Base-by-base conservation (phyloP, 2,113 vertebrate genomes). In the Zeus faber region DNA sequence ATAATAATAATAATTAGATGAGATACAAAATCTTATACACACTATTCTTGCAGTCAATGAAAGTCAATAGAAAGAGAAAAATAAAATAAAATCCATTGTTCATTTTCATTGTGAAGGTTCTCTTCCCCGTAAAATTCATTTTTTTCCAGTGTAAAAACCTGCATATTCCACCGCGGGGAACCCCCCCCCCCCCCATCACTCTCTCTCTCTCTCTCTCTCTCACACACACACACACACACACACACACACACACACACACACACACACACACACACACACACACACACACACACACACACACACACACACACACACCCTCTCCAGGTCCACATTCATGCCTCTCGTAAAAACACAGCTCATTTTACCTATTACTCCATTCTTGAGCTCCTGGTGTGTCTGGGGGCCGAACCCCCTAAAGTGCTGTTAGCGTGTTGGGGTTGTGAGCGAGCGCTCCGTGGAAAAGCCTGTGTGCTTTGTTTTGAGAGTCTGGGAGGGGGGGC, bases 401-500 rank as follows among this genome's bases (percentile, higher is more conserved):
- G 1, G 18, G 13, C 51, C 24, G 10, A 54, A 10, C 18, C 49
- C 55, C 40, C 74, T 40, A 44, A 50, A 52, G 64, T 53, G 67
- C 58, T 18, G 16, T 61, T 26, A 65, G 53, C 46, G 57, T 62
- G 72, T 49, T 67, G 70, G 26, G 23, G 22, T 40, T 33, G 39
- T 60, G 67, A 72, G 61, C 68, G 48, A 48, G 18, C 5, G 3
- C 23, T 67, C 62, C 47, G 26, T 57, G 59, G 54, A 74, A 77
- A 72, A 62, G 49, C 46, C 18, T 21, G 49, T 40, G 53, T 44
- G 49, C 31, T 68, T 40, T 60, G 40, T 51, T 44, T 56, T 5
- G 21, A 25, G 10, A 4, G n/a, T 20, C 66, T 48, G 45, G 59
- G 62, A 23, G 20, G 26, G 59, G 49, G 55, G 31, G 62, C 29